Percentiles rank a stretch among this genome's conserved stretches.
These are phyloP conservation scores for Acleris sparsana DNA, from an alignment of 2,888 invertebrate genomes.

Conservation along the genomic window DNA sequence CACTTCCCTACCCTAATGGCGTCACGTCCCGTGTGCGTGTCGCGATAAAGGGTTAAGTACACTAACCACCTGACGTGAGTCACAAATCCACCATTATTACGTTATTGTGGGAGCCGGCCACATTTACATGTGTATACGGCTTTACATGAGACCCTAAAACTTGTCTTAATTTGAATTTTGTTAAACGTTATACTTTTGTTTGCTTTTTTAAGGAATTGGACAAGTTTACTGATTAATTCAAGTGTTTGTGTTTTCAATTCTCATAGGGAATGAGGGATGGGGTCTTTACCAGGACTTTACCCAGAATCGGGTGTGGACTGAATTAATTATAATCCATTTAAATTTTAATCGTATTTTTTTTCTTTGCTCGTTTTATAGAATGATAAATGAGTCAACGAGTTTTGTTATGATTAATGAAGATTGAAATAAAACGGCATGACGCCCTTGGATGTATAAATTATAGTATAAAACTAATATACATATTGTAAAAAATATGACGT, in stretches of 20 bases:
- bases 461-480: not conserved
- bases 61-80: conserved; percentile 83
- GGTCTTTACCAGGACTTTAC: not conserved
- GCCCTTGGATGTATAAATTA: not conserved
- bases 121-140: conserved; percentile 78
- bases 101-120: conserved; percentile 81
- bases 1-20: conserved; percentile 74
- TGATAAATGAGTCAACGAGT: conserved; percentile 15
- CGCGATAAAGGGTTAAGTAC: conserved; percentile 83
- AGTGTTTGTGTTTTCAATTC: conserved; percentile 1
- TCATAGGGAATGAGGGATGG: not conserved
- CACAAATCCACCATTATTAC: conserved; percentile 83
- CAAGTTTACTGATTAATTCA: conserved; percentile 5
- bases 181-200: conserved; percentile 18
- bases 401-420: conserved; percentile 7
- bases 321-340: not conserved
- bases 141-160: conserved; percentile 66
- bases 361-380: conserved; percentile 1
- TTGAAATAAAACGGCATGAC: conserved; percentile 3
- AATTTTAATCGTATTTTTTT: conserved; percentile 7
- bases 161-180: conserved; percentile 30
- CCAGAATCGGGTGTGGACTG: conserved; percentile 1
- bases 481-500: no score
- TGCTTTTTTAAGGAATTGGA: conserved; percentile 13
- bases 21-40: conserved; percentile 82